Evolutionary conservation across 2,888 invertebrate genomes (phyloP), one percentile per base, ranked within the genome.

Genomic region (Plutella xylostella): DNA sequence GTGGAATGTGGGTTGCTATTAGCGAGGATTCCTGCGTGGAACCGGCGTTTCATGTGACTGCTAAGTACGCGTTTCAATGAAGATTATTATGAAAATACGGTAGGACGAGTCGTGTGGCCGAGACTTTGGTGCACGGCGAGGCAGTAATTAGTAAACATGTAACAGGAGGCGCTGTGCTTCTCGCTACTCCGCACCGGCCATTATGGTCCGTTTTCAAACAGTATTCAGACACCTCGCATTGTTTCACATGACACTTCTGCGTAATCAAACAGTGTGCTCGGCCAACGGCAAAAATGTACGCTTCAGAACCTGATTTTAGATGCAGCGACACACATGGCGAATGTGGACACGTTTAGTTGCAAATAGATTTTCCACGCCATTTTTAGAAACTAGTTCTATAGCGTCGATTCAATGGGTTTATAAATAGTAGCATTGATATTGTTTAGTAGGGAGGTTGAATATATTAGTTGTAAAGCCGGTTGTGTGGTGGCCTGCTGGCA

Each of bases 91-190:
- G 39, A 40, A 40, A 45, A 39, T 33, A 45, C 14, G 18, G 20
- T 12, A 11, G 1, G 20, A 19, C 11, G 37, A 14, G 19, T 37
- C 37, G 37, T 34, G 34, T 34, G 28, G 9, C 28, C 11, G n/a
- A 6, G 9, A n/a, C 28, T n/a, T n/a, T 28, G 28, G 28, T n/a
- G 20, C 2, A 12, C 37, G 20, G 12, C 18, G 18, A 18, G 6
- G 35, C 20, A 19, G 37, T n/a, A 43, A 43, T 47, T 44, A 39
- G 47, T 47, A 44, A 47, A 47, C 47, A 47, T 42, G 47, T 25
- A 42, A 47, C n/a, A 21, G 41, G 47, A 47, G 43, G 19, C 42
- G 31, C 39, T n/a, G 19, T 18, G 44, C 35, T 45, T 47, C 45
- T 42, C 33, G 44, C 33, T 39, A 44, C 44, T 30, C 14, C 31